Evolutionary conservation across 1,140 invertebrate genomes (phyloP).

Genomic region (Patella vulgata): DNA sequence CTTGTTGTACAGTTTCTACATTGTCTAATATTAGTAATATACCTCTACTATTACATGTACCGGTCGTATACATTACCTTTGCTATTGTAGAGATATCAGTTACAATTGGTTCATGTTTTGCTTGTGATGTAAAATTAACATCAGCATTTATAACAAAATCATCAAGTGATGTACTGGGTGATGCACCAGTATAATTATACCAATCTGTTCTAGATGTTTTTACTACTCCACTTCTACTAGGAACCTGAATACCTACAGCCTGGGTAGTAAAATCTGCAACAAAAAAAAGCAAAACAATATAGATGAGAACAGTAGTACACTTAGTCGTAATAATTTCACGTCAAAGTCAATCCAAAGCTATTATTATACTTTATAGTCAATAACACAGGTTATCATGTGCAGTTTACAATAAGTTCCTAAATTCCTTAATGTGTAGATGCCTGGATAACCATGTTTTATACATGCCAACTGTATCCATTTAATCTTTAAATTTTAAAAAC

Average conservation of each 20-base stretch:
- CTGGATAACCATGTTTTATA: not conserved
- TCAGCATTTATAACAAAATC: conserved; percentile 10
- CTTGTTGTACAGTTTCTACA: no score
- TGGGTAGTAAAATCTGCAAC: conserved; percentile 19
- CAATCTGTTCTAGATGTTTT: not conserved
- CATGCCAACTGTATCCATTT: not conserved
- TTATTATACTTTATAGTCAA: not conserved
- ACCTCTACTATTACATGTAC: no score
- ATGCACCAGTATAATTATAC: no score
- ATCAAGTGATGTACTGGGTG: conserved; percentile 5
- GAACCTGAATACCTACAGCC: conserved; percentile 13
- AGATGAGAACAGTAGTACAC: not conserved
- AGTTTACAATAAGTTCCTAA: not conserved
- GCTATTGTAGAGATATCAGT: conserved; percentile 7
- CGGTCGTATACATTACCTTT: conserved; percentile 7
- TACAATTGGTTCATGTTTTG: conserved; percentile 7
- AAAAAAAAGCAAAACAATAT: conserved; percentile 1
- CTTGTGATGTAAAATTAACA: conserved; percentile 4
- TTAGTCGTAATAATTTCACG: not conserved
- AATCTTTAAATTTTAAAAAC: conserved; percentile 9
- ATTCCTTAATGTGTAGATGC: not conserved
- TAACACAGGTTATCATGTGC: not conserved
- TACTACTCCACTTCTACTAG: conserved; percentile 4
- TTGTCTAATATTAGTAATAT: no score
- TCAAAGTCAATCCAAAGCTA: not conserved